Evolutionary conservation across 1,140 invertebrate species (phyloP).

Genomic region (Teleopsis dalmanni): DNA sequence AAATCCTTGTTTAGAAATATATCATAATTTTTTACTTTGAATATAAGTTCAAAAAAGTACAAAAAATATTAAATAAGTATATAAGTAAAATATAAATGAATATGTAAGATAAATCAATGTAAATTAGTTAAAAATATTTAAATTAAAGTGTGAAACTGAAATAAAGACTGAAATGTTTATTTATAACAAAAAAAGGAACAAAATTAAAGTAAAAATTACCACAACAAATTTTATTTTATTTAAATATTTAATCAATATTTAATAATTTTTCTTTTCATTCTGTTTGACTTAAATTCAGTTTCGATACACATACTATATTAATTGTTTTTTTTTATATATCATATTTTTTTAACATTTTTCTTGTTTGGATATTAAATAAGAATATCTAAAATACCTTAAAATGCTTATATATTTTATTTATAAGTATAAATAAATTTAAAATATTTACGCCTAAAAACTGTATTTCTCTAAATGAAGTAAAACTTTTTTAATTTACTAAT

Average conservation of each 20-base stretch:
- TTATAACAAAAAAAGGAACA: not conserved
- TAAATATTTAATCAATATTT: not conserved
- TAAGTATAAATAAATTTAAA: too few species aligned
- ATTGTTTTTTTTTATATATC: constrained; percentile 17
- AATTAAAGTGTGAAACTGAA: not conserved
- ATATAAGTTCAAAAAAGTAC: too few species aligned
- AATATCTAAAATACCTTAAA: constrained; percentile 46
- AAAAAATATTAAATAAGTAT: too few species aligned
- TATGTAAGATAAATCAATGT: too few species aligned
- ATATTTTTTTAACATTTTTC: too few species aligned
- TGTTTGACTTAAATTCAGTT: not conserved
- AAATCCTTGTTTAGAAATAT: too few species aligned
- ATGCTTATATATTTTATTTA: not conserved
- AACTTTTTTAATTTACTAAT: too few species aligned
- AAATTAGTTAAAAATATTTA: too few species aligned
- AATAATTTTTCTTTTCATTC: constrained; percentile 8
- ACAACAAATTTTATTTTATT: not conserved
- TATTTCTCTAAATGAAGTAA: too few species aligned
- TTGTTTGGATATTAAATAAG: constrained; percentile 47
- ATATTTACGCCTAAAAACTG: too few species aligned
- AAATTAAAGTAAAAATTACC: not conserved
- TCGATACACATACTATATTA: not conserved
- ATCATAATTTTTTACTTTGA: too few species aligned
- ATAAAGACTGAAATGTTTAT: not conserved
- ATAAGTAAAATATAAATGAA: too few species aligned